Evolutionary conservation across 2,113 vertebrate genomes (phyloP), one percentile per base, ranked within the genome.

Genomic region (Brachirus orientalis): DNA sequence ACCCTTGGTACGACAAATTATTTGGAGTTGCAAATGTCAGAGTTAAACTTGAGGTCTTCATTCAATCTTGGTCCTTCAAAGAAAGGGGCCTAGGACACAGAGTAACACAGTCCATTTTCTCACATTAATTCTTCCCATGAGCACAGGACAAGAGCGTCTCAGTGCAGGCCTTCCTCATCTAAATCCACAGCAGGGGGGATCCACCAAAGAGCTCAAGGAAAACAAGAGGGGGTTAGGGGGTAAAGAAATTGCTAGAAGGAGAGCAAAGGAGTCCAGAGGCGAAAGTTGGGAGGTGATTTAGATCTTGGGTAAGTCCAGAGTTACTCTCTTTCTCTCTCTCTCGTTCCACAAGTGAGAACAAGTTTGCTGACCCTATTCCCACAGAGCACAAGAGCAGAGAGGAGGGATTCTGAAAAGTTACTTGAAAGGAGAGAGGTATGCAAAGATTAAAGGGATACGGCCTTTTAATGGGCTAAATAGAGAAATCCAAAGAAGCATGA

Each of bases 131-230:
- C 36, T 17, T 43, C 36, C 33, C 51, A 46, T 10, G 43, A 59
- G 51, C 3, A 17, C 22, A 16, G 55, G 52, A 60, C 50, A 57
- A 40, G 20, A 55, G 45, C 10, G 7, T 58, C 41, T 73, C 48
- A 47, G 50, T 51, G 20, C 37, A n/a, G 36, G 20, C 35, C 48
- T 7, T 10, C 50, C 64, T 79, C 81, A 80, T 89, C 82, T 83
- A 77, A 82, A 88, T 41, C 80, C 72, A 70, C 59, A 63, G 72
- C 64, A 61, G 73, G 63, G n/a, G 78, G 46, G 78, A 73, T 52
- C 64, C 69, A 75, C 57, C 58, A 70, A 61, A 19, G 18, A 50
- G 48, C 46, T 63, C 28, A 36, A 37, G 37, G 28, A 11, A 11
- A 43, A 22, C 33, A 19, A 54, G 36, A 28, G 16, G 28, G 28